phyloP scores from a whole-genome alignment of 2,113 vertebrate genomes.

The Lampris incognitus region DNA sequence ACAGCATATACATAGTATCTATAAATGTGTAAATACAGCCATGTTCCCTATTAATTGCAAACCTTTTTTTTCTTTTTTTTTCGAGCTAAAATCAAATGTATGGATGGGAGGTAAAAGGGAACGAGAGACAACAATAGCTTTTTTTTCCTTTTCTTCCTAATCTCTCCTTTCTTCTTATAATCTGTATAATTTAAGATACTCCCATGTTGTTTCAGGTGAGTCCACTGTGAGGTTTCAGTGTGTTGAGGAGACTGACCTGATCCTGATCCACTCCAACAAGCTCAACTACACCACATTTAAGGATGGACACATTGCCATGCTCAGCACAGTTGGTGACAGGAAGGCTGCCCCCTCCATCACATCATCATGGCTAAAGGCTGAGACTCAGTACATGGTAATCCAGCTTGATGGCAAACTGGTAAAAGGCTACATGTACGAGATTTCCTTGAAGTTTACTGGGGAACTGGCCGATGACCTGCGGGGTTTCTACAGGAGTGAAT shows the following conservation, averaged over 20 bases:
- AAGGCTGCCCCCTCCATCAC: slow-evolving; percentile 43
- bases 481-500: slow-evolving; percentile 93
- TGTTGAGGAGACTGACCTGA: slow-evolving; percentile 77
- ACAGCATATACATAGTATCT: too few relatives aligned
- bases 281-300: slow-evolving; percentile 80
- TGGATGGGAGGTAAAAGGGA: too few relatives aligned
- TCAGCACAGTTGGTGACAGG: slow-evolving; percentile 23
- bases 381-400: slow-evolving; percentile 88
- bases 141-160: too few relatives aligned
- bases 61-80: too few relatives aligned
- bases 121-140: too few relatives aligned
- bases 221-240: slow-evolving; percentile 85
- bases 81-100: too few relatives aligned
- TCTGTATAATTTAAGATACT: background rate
- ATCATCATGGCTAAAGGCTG: slow-evolving; percentile 41
- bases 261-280: slow-evolving; percentile 93
- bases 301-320: rapidly evolving
- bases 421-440: slow-evolving; percentile 68
- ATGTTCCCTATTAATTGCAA: too few relatives aligned
- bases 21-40: too few relatives aligned
- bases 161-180: background rate
- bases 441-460: slow-evolving; percentile 81
- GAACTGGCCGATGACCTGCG: slow-evolving; percentile 90
- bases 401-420: slow-evolving; percentile 71
- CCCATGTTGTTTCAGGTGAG: slow-evolving; percentile 40